phyloP scores from a whole-genome alignment of 2,888 invertebrate genomes.

The Siphlonurus alternatus region DNA sequence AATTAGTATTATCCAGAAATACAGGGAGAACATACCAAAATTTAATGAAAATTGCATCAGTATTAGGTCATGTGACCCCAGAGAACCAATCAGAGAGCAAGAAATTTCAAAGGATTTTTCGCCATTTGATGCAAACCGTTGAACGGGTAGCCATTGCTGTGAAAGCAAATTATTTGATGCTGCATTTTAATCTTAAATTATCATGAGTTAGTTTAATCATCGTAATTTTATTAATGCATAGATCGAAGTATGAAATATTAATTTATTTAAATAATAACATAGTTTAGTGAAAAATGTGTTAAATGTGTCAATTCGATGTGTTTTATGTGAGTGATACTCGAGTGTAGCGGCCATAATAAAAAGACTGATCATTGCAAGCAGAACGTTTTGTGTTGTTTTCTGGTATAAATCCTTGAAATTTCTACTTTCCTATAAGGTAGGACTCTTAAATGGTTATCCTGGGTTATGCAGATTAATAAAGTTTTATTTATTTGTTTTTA shows the following conservation, averaged over 20 bases:
- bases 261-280: background rate
- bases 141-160: slow-evolving; percentile 31
- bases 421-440: background rate
- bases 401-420: background rate
- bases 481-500: background rate
- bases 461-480: background rate
- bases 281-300: background rate
- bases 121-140: slow-evolving; percentile 20
- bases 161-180: slow-evolving; percentile 16
- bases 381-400: slow-evolving; percentile 1
- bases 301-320: background rate
- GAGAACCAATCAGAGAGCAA: slow-evolving; percentile 20
- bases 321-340: background rate
- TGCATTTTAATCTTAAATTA: background rate
- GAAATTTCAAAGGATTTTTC: slow-evolving; percentile 21
- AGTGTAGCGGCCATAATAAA: slow-evolving; percentile 1
- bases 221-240: background rate
- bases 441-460: background rate
- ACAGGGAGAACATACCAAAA: background rate
- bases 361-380: background rate
- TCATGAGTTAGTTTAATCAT: background rate
- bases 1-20: background rate
- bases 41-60: slow-evolving; percentile 7
- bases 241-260: background rate
- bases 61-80: slow-evolving; percentile 20